Conservation (phyloP, 2,113 vertebrate species). For the Neopipo cinnamomea region DNA sequence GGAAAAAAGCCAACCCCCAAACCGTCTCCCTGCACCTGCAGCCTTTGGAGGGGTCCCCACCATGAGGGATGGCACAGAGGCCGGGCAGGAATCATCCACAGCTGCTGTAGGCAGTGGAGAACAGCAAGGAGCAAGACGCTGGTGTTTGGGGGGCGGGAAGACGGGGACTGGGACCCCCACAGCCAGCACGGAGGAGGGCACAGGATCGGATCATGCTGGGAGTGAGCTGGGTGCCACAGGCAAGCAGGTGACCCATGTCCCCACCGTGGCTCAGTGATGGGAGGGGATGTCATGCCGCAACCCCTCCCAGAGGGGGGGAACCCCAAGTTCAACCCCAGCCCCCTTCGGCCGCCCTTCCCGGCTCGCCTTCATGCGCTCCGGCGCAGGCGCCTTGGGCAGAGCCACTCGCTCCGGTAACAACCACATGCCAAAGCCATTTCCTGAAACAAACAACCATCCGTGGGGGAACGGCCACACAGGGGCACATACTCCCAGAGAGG, state of each 20-base stretch:
- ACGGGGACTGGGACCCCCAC: not conserved
- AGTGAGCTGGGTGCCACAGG: not conserved
- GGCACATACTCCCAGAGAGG: not conserved
- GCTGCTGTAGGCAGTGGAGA: not conserved
- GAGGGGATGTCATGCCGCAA: not conserved
- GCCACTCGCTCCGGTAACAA: not conserved
- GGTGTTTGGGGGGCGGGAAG: accelerated
- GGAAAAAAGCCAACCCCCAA: not conserved
- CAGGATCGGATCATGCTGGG: not conserved
- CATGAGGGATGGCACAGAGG: accelerated
- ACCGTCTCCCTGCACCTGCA: not conserved
- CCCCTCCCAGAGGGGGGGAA: not conserved
- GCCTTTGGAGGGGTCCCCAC: not conserved
- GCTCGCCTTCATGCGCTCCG: not conserved
- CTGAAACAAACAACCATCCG: conserved; percentile 38
- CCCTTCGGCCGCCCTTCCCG: not conserved
- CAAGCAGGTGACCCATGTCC: not conserved
- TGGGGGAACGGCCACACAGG: not conserved
- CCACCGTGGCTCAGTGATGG: accelerated
- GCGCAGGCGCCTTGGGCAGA: conserved; percentile 33
- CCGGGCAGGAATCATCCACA: not conserved
- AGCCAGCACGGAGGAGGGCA: not conserved
- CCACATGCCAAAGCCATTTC: conserved; percentile 64
- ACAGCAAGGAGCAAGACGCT: not conserved
- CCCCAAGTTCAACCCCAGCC: not conserved